These are phyloP conservation scores for Rhagonycha lutea DNA, from an alignment of 2,888 invertebrate genomes.

Conservation along the genomic window DNA sequence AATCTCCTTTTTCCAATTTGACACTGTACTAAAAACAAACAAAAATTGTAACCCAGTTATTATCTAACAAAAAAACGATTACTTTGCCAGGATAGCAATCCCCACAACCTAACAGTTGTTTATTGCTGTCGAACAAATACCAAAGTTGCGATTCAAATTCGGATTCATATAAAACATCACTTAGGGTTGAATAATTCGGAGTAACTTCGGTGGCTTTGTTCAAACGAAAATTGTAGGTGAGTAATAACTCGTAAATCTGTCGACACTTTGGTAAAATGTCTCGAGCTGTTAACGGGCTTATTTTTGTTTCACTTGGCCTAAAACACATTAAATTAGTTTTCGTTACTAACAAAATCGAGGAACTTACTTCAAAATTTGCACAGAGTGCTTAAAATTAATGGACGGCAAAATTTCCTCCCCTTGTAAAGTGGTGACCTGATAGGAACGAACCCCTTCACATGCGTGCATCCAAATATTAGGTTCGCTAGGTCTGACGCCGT, in stretches of 20 bases:
- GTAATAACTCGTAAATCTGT: conserved; percentile 88
- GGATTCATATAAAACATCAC: conserved; percentile 90
- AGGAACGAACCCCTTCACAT: conserved; percentile 73
- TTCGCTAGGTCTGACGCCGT: conserved; percentile 76
- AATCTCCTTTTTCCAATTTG: conserved; percentile 96
- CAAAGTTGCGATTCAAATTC: conserved; percentile 96
- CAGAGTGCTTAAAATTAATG: conserved; percentile 74
- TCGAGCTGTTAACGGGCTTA: conserved; percentile 75
- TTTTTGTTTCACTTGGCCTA: conserved; percentile 82
- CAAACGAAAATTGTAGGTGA: conserved; percentile 85
- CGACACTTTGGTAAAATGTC: conserved; percentile 86
- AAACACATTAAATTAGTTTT: conserved; percentile 37
- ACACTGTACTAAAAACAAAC: conserved; percentile 69
- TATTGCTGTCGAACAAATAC: conserved; percentile 92
- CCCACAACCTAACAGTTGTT: conserved; percentile 82
- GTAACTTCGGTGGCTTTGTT: conserved; percentile 82
- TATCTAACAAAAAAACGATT: conserved; percentile 34
- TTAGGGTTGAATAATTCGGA: conserved; percentile 78
- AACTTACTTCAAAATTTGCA: conserved; percentile 68
- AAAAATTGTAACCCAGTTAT: background rate
- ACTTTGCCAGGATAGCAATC: conserved; percentile 89
- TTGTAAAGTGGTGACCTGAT: conserved; percentile 72
- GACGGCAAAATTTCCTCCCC: conserved; percentile 80
- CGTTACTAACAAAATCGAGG: background rate
- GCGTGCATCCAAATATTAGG: conserved; percentile 70